Conservation (phyloP, 1,140 invertebrate species). For the Hormaphis cornu region DNA sequence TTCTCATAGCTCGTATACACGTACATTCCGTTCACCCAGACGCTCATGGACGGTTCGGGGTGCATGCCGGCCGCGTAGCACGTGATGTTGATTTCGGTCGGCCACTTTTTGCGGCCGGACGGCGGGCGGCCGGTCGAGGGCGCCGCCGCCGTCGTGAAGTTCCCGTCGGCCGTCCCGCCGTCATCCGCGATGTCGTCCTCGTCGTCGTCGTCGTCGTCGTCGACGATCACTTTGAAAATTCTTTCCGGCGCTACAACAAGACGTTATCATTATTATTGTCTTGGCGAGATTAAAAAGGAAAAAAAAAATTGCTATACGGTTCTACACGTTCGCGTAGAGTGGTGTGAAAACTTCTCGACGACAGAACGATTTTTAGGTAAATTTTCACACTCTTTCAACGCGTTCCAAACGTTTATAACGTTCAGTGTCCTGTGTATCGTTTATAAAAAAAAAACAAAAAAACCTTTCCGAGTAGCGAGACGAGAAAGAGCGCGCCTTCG, state of each 20-base stretch:
- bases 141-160: not conserved
- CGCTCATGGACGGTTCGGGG: constrained; percentile 6
- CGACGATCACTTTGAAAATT: constrained; percentile 1
- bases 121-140: not conserved
- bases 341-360: too few species aligned
- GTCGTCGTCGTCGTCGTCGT: constrained; percentile 5
- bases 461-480: too few species aligned
- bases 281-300: too few species aligned
- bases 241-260: constrained; percentile 2
- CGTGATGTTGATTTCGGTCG: constrained; percentile 11
- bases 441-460: too few species aligned
- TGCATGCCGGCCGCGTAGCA: constrained; percentile 10
- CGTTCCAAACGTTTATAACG: too few species aligned
- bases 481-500: too few species aligned
- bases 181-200: not conserved
- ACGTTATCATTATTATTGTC: too few species aligned
- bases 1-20: too few species aligned
- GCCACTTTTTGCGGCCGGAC: not conserved
- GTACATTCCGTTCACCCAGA: constrained; percentile 15
- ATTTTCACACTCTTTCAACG: too few species aligned
- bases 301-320: not conserved
- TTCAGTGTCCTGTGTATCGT: too few species aligned
- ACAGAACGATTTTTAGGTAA: too few species aligned
- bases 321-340: too few species aligned
- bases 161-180: not conserved